Evolutionary conservation across 2,797 vertebrate species (phyloP), one percentile per base, ranked within the genome.

Genomic region (Tenualosa ilisha): DNA sequence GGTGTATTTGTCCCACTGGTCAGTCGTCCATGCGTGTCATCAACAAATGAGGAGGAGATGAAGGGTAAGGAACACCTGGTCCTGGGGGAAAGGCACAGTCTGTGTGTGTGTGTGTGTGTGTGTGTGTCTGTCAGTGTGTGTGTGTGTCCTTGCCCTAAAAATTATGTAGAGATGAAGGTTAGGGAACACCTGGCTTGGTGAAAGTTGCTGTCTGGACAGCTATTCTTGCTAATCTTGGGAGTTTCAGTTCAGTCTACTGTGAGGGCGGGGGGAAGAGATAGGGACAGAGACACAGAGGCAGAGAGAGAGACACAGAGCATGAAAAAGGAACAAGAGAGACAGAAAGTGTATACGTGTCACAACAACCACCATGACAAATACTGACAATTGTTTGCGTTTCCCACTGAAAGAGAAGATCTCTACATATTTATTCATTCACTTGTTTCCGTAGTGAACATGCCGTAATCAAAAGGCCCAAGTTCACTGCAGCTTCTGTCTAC

Each of bases 141-240:
- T 68, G 65, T 68, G 65, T 68, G 65, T 37, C 68, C 68, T 75
- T 75, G 68, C 31, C 68, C 68, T 75, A 75, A 75, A 75, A 40
- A 75, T 75, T 2, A 75, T 43, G 37, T 40, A 40, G 68, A 75
- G 37, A 75, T 40, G 37, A 75, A 75, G 68, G 68, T 40, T 75
- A 75, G 68, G 68, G 68, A 75, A 75, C 68, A 75, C 68, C 68
- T 75, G 68, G 68, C 68, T 75, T 43, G 68, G 68, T 17, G 68
- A 75, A 43, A 75, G 31, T 40, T 43, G 68, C 31, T 75, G 68
- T 75, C 68, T 40, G 68, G 68, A 75, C 68, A 75, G 37, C 68
- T 15, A 75, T 75, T 17, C 37, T 17, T 40, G 37, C 68, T 15
- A 75, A 20, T 17, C 37, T 17, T 40, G 12, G 40, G 13, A 7